Evolutionary conservation across 2,113 vertebrate genomes (phyloP).

Genomic region (Hippocampus mohnikei): DNA sequence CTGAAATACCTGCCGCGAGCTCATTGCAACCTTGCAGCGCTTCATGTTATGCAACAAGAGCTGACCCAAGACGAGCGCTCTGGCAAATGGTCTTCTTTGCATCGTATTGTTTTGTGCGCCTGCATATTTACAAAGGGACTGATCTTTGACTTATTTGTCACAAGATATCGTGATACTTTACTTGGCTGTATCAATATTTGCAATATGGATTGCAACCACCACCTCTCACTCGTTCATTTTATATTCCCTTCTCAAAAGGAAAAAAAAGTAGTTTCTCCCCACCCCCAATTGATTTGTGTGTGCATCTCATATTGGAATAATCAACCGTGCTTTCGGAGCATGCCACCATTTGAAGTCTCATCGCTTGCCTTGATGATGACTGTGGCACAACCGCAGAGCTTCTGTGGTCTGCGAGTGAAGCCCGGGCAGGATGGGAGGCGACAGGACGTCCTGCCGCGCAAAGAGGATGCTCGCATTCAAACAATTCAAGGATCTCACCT

Average conservation of each 20-base stretch:
- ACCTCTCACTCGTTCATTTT: too few relatives aligned
- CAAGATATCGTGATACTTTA: too few relatives aligned
- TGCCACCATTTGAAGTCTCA: neutral
- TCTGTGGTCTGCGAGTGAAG: neutral
- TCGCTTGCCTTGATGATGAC: neutral
- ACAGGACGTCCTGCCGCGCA: conserved; percentile 18
- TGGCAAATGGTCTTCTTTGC: neutral
- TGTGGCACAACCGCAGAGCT: neutral
- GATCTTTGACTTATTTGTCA: neutral
- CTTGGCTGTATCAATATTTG: too few relatives aligned
- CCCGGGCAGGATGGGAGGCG: conserved; percentile 19
- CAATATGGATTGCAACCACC: too few relatives aligned
- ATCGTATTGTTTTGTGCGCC: neutral
- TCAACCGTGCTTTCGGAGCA: neutral
- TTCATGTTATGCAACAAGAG: conserved; percentile 1
- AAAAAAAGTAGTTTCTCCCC: too few relatives aligned
- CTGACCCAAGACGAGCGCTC: neutral
- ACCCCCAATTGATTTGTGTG: neutral
- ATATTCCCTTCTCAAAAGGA: too few relatives aligned
- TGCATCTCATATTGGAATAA: neutral
- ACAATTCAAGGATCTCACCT: conserved; percentile 4
- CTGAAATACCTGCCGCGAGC: conserved; percentile 17
- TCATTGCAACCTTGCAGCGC: neutral
- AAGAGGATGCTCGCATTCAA: neutral
- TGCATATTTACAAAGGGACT: neutral